These are phyloP conservation scores for Bradypodion pumilum DNA, from an alignment of 2,797 vertebrate species.

Conservation along the genomic window DNA sequence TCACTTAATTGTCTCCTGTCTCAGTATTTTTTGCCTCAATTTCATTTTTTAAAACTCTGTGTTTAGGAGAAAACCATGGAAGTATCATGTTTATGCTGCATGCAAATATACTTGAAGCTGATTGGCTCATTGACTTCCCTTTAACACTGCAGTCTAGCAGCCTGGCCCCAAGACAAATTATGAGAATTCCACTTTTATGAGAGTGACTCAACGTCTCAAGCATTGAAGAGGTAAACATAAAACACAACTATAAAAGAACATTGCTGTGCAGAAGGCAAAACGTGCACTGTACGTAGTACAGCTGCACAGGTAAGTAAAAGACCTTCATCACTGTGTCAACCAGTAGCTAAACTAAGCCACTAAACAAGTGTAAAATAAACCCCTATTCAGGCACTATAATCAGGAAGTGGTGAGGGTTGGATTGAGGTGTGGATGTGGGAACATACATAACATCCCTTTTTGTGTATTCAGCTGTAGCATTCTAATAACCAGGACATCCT, in stretches of 20 bases:
- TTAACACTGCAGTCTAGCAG: background rate
- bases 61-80: too few species aligned
- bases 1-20: too few species aligned
- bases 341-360: background rate
- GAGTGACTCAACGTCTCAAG: background rate
- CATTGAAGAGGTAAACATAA: background rate
- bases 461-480: too few species aligned
- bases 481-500: too few species aligned
- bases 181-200: background rate
- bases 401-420: too few species aligned
- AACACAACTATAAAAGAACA: background rate
- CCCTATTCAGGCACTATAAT: background rate
- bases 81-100: too few species aligned
- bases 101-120: too few species aligned
- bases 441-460: too few species aligned
- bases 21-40: too few species aligned
- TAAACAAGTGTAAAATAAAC: background rate
- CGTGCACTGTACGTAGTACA: background rate
- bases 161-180: background rate
- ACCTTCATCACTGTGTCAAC: background rate
- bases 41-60: too few species aligned
- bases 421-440: too few species aligned
- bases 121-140: too few species aligned
- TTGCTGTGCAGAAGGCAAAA: background rate
- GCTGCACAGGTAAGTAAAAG: background rate